Evolutionary conservation across 2,797 vertebrate genomes (phyloP).

Genomic region (Falco peregrinus): DNA sequence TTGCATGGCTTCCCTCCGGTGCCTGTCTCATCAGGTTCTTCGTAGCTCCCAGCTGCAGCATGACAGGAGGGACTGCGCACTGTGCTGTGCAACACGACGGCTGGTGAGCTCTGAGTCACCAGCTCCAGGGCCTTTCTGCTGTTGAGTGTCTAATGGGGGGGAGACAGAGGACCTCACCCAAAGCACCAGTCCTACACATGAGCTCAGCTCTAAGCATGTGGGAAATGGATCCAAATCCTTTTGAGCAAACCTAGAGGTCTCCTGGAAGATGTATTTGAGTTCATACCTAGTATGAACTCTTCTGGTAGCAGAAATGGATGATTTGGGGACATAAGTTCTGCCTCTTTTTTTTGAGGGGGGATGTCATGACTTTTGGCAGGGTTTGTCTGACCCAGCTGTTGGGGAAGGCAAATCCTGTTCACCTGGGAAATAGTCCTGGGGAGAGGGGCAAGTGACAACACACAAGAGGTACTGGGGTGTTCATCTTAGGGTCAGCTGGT

Average conservation of each 20-base stretch:
- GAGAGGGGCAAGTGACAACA: neutral
- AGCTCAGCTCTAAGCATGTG: neutral
- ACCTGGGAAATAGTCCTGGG: neutral
- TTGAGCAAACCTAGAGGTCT: neutral
- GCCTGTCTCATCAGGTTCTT: neutral
- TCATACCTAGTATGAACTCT: neutral
- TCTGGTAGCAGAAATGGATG: neutral
- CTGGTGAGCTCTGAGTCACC: neutral
- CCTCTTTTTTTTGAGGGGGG: neutral
- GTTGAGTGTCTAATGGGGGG: neutral
- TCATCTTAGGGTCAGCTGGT: neutral
- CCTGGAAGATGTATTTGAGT: neutral
- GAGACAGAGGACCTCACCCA: neutral
- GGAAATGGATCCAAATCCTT: neutral
- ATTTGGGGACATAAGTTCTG: neutral
- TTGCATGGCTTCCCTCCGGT: neutral
- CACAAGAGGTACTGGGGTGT: neutral
- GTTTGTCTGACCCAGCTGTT: neutral
- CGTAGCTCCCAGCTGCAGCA: neutral
- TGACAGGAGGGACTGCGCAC: neutral
- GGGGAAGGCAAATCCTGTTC: neutral
- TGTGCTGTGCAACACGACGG: neutral
- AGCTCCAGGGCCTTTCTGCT: neutral
- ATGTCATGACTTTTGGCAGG: neutral
- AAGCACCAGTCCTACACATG: neutral